Base-by-base conservation (phyloP, 2,888 invertebrate species). In the Hirtodrosophila histrioides region DNA sequence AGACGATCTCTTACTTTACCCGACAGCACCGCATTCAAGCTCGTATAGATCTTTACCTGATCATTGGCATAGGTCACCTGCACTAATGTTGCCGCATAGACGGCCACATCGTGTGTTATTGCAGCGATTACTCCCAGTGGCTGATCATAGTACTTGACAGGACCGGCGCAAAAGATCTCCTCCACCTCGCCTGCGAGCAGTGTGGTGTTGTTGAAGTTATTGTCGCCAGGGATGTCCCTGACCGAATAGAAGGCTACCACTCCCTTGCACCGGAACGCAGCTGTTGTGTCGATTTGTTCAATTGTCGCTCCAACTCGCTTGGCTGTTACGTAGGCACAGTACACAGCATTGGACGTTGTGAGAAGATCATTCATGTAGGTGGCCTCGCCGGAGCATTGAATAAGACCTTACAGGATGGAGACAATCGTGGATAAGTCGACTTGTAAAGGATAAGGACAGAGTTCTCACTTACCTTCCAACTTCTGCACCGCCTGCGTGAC, bases 361-460 rank as follows among this genome's bases (percentile, higher is more conserved):
- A 95, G 94, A 24, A 95, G 92, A 89, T 97, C 97, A 87, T 95
- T 95, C 24, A 95, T 92, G 90, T 95, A 98, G 54, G 94, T 93
- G 0, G 96, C 96, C 89, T 96, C 96, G 2, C 97, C 97, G 76
- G 94, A 92, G 76, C 94, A 94, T 76, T 95, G 94, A 35, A 93
- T 92, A 0, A 83, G 80, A 0, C 80, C 80, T 80, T 3, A 9
- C 43, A 29, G 6, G 11, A 12, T 4, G 7, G 4, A 40, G n/a
- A 0, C 4, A 12, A 4, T 10, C 10, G 0, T 24, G 5, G 24
- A 6, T 7, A 31, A 31, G 7, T 31, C 31, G 0, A 0, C 3
- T 1, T 23, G 17, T 17, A 2, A 11, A 6, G 1, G 6, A 3
- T 9, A 7, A 11, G n/a, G 5, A 0, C 6, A 9, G 0, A 54